These are phyloP conservation scores for Gymnobelideus leadbeateri DNA, from an alignment of 2,113 vertebrate genomes.

Conservation along the genomic window DNA sequence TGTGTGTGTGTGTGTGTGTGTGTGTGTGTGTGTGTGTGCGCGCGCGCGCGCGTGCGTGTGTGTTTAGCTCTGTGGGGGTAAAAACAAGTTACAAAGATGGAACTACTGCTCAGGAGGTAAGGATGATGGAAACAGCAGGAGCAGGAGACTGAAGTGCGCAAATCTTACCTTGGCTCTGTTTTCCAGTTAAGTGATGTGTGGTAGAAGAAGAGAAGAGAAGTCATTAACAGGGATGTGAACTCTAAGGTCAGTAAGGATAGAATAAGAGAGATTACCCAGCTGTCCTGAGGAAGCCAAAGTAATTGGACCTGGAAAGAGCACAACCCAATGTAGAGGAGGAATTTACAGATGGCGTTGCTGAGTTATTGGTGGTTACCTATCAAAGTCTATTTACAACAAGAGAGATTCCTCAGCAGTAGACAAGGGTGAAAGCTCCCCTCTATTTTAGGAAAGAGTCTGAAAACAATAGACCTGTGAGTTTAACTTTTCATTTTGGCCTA, in stretches of 20 bases:
- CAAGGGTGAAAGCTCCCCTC: not conserved
- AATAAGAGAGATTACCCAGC: not conserved
- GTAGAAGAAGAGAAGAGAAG: not conserved
- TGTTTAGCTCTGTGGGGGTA: not conserved
- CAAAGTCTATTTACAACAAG: not conserved
- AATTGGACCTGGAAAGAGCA: not conserved
- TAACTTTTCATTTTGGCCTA: not conserved
- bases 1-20: no score
- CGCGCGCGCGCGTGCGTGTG: no score
- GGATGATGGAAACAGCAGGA: not conserved
- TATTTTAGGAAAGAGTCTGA: not conserved
- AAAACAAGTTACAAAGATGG: not conserved
- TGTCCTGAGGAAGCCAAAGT: not conserved
- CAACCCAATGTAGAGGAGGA: not conserved
- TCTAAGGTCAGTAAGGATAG: not conserved
- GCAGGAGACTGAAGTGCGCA: not conserved
- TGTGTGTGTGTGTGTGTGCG: no score
- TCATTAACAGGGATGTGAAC: not conserved
- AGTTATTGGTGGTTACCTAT: not conserved
- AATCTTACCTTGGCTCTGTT: not conserved
- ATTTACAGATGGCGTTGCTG: not conserved
- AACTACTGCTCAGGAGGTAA: not conserved
- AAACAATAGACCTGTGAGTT: not conserved
- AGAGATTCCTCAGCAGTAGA: not conserved
- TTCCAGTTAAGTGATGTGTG: not conserved